Percentiles rank a stretch among this genome's conserved stretches.
phyloP scores from a whole-genome alignment of 2,797 vertebrate genomes.

The Ambastaia sidthimunki region DNA sequence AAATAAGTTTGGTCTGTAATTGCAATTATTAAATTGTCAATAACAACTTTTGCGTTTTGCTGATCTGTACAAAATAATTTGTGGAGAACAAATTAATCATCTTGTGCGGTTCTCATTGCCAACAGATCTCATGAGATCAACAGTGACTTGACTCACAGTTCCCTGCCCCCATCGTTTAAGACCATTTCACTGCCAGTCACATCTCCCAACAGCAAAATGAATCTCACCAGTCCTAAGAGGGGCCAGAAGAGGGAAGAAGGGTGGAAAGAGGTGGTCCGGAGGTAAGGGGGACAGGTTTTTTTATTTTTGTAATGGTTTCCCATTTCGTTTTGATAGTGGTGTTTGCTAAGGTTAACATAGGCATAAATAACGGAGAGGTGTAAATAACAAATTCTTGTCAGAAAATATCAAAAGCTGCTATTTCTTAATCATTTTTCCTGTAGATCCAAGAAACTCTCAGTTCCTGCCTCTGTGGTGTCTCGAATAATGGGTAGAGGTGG shows the following conservation, averaged over 20 bases:
- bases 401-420: too few relatives aligned
- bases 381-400: too few relatives aligned
- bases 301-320: not conserved
- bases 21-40: not conserved
- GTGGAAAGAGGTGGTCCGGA: constrained; percentile 98
- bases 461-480: constrained; percentile 96
- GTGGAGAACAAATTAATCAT: not conserved
- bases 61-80: not conserved
- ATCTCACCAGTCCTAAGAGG: constrained; percentile 96
- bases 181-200: constrained; percentile 89
- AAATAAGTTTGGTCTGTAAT: not conserved
- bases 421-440: not conserved
- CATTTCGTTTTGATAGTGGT: not conserved
- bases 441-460: constrained; percentile 98
- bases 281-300: constrained; percentile 74
- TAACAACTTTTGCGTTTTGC: not conserved
- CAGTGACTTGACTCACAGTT: constrained; percentile 82
- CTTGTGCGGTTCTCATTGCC: not conserved
- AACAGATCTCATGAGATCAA: constrained; percentile 74
- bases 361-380: too few relatives aligned
- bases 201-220: constrained; percentile 94
- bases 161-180: constrained; percentile 87
- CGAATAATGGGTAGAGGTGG: constrained; percentile 99
- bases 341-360: too few relatives aligned
- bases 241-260: constrained; percentile 98